Conservation (phyloP, 2,888 invertebrate genomes). For the Dryadula phaetusa region DNA sequence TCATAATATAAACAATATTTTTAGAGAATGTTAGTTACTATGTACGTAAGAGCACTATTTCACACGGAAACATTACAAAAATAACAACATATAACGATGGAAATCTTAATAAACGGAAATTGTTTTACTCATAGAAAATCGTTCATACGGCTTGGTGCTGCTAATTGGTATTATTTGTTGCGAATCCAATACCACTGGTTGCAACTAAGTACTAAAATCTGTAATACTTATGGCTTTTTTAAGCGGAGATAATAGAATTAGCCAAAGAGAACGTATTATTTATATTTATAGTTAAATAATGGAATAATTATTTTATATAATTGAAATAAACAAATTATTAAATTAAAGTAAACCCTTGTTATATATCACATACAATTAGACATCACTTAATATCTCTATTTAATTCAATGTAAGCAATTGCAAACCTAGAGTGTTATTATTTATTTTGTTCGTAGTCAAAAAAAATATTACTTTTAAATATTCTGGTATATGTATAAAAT, state of each 20-base stretch:
- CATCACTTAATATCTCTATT: constrained; percentile 1
- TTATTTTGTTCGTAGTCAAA: background rate
- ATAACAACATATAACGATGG: background rate
- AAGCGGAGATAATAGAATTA: background rate
- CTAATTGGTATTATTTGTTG: background rate
- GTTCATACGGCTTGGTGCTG: background rate
- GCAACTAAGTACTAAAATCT: too few relatives aligned
- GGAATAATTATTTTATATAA: too few relatives aligned
- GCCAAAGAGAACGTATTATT: background rate
- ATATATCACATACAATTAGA: background rate
- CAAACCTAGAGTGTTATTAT: constrained; percentile 5
- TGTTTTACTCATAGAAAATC: background rate
- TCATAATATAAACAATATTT: constrained; percentile 11
- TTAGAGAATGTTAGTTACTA: constrained; percentile 4
- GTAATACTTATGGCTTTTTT: too few relatives aligned
- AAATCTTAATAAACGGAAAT: background rate
- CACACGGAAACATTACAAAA: background rate
- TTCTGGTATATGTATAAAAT: background rate
- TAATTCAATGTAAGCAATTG: constrained; percentile 13
- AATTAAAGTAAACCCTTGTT: background rate
- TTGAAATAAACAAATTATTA: background rate
- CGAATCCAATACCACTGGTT: too few relatives aligned
- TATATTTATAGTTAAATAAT: too few relatives aligned
- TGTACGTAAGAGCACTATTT: background rate
- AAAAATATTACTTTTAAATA: background rate